phyloP scores from a whole-genome alignment of 2,113 vertebrate species.

The Vanacampus margaritifer region DNA sequence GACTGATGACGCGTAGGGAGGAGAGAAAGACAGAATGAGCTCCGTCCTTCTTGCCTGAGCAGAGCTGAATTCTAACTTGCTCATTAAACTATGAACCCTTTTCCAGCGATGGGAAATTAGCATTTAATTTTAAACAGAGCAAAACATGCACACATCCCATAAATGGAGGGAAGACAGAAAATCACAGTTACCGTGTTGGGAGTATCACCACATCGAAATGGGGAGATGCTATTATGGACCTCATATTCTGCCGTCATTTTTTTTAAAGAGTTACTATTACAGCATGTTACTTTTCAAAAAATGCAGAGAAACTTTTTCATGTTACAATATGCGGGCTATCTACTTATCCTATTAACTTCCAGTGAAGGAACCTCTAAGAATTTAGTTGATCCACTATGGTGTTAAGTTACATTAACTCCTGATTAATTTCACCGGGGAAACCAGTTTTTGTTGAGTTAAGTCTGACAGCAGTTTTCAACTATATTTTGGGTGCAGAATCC shows the following conservation, averaged over 20 bases:
- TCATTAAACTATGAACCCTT: constrained; percentile 32
- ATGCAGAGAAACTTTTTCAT: no score
- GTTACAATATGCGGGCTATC: neutral
- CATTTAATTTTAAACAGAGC: constrained; percentile 10
- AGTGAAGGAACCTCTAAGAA: no score
- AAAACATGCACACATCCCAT: constrained; percentile 9
- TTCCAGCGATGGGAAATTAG: constrained; percentile 38
- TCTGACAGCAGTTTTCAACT: no score
- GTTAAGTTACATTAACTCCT: neutral
- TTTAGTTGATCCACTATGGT: no score
- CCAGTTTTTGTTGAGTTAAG: no score
- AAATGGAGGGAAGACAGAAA: constrained; percentile 5
- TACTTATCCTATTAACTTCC: neutral
- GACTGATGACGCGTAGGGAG: constrained; percentile 10
- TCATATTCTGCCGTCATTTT: neutral
- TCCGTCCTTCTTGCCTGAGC: constrained; percentile 5
- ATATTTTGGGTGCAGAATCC: no score
- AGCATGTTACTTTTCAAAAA: neutral
- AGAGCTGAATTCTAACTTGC: constrained; percentile 42
- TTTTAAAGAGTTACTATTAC: neutral
- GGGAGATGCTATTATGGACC: neutral
- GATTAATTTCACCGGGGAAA: no score
- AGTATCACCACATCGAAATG: neutral
- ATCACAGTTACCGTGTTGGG: neutral
- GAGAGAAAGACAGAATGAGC: constrained; percentile 2